Conservation (phyloP, 2,113 vertebrate genomes). For the Anhinga rufa region DNA sequence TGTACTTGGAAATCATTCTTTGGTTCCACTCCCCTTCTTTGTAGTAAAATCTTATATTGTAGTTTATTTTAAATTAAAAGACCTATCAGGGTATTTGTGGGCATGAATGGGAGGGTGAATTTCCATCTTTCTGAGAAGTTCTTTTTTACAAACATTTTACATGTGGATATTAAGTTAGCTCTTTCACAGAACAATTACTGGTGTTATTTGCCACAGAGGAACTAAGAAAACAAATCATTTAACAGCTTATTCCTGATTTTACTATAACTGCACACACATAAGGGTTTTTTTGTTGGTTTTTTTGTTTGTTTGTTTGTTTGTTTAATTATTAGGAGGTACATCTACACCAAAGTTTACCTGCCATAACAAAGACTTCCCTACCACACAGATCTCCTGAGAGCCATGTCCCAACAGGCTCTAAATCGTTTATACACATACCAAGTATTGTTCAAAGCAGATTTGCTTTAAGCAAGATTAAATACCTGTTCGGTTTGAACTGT, state of each 20-base stretch:
- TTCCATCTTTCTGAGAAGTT: neutral
- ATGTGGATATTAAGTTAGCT: neutral
- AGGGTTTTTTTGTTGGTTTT: neutral
- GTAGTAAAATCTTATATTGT: neutral
- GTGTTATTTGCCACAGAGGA: neutral
- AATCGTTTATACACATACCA: conserved; percentile 7
- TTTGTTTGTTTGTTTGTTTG: neutral
- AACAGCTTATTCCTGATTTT: neutral
- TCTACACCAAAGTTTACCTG: neutral
- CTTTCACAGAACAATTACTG: neutral
- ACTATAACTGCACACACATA: neutral
- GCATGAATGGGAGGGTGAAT: neutral
- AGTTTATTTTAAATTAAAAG: neutral
- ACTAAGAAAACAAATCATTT: neutral
- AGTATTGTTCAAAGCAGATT: conserved; percentile 54
- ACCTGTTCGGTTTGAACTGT: conserved; percentile 57
- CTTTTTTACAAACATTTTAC: neutral
- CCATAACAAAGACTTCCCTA: conserved; percentile 14
- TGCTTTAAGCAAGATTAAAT: conserved; percentile 62
- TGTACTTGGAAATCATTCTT: neutral
- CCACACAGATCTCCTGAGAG: conserved; percentile 6
- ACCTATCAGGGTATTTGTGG: neutral
- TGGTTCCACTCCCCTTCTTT: neutral
- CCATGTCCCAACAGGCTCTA: conserved; percentile 53
- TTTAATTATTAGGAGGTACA: neutral